Conservation (phyloP, 2,888 invertebrate species). For the Melitaea athalia region DNA sequence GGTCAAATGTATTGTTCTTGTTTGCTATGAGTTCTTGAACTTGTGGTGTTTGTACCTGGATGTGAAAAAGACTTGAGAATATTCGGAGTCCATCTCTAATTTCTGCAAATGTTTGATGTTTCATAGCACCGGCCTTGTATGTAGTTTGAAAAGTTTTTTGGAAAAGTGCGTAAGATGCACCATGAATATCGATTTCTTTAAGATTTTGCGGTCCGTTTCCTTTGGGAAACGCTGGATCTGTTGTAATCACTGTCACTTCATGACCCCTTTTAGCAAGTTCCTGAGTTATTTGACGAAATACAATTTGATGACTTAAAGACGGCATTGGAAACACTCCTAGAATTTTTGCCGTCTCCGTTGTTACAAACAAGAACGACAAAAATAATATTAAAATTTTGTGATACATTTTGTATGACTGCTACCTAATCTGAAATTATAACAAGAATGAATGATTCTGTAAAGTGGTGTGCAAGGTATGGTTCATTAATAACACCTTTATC, state of each 20-base stretch:
- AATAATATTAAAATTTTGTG: too few species aligned
- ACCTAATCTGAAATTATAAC: too few species aligned
- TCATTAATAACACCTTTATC: too few species aligned
- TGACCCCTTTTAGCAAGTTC: too few species aligned
- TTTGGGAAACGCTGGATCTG: conserved; percentile 53
- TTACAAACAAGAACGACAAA: conserved; percentile 24
- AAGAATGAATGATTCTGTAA: too few species aligned
- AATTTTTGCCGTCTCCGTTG: conserved; percentile 50
- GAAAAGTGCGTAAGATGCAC: conserved; percentile 52
- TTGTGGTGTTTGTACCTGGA: conserved; percentile 36
- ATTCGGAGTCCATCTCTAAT: conserved; percentile 1
- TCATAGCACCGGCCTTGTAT: background rate
- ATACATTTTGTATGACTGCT: too few species aligned
- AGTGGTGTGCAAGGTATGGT: too few species aligned
- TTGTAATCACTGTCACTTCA: conserved; percentile 49
- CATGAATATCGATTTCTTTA: conserved; percentile 57
- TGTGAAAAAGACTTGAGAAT: conserved; percentile 31
- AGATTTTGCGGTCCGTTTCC: conserved; percentile 52
- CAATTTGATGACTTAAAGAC: conserved; percentile 66
- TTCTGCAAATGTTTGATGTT: conserved; percentile 26
- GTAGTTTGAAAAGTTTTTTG: background rate
- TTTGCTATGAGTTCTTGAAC: conserved; percentile 36
- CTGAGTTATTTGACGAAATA: conserved; percentile 47
- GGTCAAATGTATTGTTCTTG: conserved; percentile 45
- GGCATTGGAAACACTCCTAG: conserved; percentile 57